Evolutionary conservation across 2,888 invertebrate genomes (phyloP).

Genomic region (Patella depressa): DNA sequence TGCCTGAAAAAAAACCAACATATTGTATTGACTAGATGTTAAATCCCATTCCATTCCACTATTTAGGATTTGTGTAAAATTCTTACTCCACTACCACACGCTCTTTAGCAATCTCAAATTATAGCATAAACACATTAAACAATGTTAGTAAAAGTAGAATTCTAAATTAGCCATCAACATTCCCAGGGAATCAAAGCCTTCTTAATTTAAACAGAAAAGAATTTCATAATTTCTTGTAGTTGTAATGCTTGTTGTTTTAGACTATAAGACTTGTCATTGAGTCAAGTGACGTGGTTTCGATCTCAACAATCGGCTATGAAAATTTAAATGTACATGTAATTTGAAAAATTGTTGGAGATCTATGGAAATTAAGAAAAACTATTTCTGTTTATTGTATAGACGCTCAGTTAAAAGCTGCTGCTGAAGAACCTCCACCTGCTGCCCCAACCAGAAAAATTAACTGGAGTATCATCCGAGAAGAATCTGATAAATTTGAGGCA

Average conservation of each 20-base stretch:
- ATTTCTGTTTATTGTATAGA: too few species aligned
- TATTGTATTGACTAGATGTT: too few species aligned
- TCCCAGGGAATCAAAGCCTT: background rate
- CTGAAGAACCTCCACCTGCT: background rate
- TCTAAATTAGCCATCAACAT: conserved; percentile 3
- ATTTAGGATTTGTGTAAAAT: too few species aligned
- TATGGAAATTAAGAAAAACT: background rate
- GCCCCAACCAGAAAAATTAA: conserved; percentile 49
- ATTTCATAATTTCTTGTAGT: background rate
- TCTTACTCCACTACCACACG: too few species aligned
- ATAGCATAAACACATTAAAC: too few species aligned
- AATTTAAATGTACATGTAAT: background rate
- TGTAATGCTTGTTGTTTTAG: background rate
- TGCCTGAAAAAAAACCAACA: too few species aligned
- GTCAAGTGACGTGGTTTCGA: background rate
- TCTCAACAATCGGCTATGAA: background rate
- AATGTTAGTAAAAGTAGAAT: background rate
- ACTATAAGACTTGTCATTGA: background rate
- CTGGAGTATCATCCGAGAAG: conserved; percentile 65
- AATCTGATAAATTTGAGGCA: conserved; percentile 72
- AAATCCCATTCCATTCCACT: too few species aligned
- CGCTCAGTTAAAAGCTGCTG: too few species aligned
- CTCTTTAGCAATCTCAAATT: too few species aligned
- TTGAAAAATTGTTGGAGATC: background rate
- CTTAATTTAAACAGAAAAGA: background rate